Conservation (phyloP, 92 coral and sea anemone genomes). For the Bergia puertoricense region DNA sequence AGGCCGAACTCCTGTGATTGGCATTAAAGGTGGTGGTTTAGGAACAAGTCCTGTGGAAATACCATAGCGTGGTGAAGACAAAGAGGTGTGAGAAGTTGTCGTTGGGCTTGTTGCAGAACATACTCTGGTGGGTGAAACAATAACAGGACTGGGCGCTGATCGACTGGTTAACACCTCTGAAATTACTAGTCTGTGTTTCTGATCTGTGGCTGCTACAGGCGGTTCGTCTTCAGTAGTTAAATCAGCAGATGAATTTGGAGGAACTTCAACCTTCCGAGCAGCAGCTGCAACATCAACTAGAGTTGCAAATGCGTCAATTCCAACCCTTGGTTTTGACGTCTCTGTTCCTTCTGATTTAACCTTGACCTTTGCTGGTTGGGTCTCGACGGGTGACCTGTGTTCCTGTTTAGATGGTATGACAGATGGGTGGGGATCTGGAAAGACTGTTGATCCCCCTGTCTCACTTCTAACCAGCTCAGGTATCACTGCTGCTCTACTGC, state of each 20-base stretch:
- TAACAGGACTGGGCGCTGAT: slow-evolving; percentile 9
- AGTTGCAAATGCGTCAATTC: slow-evolving; percentile 66
- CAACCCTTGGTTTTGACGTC: slow-evolving; percentile 6
- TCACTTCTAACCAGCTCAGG: slow-evolving; percentile 62
- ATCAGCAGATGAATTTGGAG: slow-evolving; percentile 22
- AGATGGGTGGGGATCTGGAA: slow-evolving; percentile 63
- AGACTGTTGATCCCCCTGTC: slow-evolving; percentile 28
- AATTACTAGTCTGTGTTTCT: slow-evolving; percentile 21
- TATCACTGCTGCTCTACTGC: slow-evolving; percentile 76
- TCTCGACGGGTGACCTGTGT: slow-evolving; percentile 1
- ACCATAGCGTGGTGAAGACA: slow-evolving; percentile 79
- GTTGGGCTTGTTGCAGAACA: slow-evolving; percentile 42
- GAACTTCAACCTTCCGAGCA: slow-evolving; percentile 75
- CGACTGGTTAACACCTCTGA: background rate
- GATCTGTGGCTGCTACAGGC: background rate
- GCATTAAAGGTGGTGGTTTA: slow-evolving; percentile 94
- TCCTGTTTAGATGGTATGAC: slow-evolving; percentile 28
- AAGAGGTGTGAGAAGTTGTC: slow-evolving; percentile 41
- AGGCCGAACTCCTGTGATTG: slow-evolving; percentile 81
- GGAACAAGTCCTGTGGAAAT: slow-evolving; percentile 92
- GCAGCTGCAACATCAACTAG: slow-evolving; percentile 80
- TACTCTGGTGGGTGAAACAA: slow-evolving; percentile 25
- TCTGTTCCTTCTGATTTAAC: slow-evolving; percentile 25
- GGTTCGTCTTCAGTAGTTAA: background rate
- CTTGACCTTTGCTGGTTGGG: slow-evolving; percentile 11